Evolutionary conservation across 1,140 invertebrate species (phyloP).

Genomic region (Pachyrhynchus sulphureomaculatus): DNA sequence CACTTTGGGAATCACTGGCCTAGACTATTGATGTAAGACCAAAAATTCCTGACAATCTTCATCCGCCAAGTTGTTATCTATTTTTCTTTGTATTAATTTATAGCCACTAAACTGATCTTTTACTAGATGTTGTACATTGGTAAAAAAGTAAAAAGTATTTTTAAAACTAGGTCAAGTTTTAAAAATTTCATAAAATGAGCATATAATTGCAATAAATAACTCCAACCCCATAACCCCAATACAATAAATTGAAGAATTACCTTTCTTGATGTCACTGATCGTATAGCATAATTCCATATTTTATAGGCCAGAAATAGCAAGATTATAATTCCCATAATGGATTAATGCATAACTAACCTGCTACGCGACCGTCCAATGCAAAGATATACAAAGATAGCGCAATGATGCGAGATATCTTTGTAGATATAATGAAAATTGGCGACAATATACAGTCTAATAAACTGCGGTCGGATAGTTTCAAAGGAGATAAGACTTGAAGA

Average conservation of each 20-base stretch:
- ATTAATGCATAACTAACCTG: constrained; percentile 1
- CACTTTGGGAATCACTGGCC: too few relatives aligned
- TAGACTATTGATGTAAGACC: too few relatives aligned
- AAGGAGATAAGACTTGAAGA: neutral
- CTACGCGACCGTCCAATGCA: neutral
- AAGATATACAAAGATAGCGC: constrained; percentile 2
- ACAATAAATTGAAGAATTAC: neutral
- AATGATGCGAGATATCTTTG: neutral
- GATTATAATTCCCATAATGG: constrained; percentile 1
- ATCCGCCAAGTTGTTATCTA: too few relatives aligned
- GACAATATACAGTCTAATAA: constrained; percentile 1
- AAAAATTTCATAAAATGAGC: too few relatives aligned
- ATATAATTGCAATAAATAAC: too few relatives aligned
- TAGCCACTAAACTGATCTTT: too few relatives aligned
- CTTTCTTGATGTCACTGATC: neutral
- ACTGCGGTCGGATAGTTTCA: neutral
- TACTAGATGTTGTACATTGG: too few relatives aligned
- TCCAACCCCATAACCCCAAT: too few relatives aligned
- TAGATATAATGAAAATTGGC: constrained; percentile 4
- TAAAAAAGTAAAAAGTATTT: too few relatives aligned
- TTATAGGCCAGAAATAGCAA: neutral
- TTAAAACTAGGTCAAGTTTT: too few relatives aligned
- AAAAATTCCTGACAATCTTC: too few relatives aligned
- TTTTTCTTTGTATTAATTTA: too few relatives aligned
- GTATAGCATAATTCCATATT: neutral